These are phyloP conservation scores for Poeciliopsis prolifica DNA, from an alignment of 2,113 vertebrate species.

Conservation along the genomic window DNA sequence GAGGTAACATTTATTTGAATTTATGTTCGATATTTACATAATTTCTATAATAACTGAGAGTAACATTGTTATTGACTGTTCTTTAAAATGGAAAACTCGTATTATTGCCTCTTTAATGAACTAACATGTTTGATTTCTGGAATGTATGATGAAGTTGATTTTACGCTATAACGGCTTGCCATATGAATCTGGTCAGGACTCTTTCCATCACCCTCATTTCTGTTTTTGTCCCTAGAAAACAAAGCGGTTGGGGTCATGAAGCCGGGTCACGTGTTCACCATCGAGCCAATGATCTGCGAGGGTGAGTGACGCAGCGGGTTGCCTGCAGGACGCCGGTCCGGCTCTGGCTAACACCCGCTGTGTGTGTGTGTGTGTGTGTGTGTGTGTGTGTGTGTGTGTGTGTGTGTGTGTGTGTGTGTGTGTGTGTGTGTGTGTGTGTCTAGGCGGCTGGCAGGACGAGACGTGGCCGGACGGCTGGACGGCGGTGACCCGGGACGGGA, in stretches of 20 bases:
- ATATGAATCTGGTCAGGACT: too few species aligned
- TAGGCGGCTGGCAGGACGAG: slow-evolving; percentile 98
- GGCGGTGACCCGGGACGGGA: slow-evolving; percentile 93
- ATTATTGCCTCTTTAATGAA: too few species aligned
- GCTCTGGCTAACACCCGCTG: slow-evolving; percentile 1
- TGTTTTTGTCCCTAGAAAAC: slow-evolving; percentile 84
- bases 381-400: slow-evolving; percentile 2
- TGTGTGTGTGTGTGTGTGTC: slow-evolving; percentile 4
- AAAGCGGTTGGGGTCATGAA: slow-evolving; percentile 99
- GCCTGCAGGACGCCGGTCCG: background rate
- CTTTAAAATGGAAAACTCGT: too few species aligned
- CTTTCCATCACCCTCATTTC: background rate
- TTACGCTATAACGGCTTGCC: too few species aligned
- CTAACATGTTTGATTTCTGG: too few species aligned
- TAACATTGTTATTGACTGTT: too few species aligned
- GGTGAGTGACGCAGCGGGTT: slow-evolving; percentile 78
- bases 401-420: background rate
- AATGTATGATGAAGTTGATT: too few species aligned
- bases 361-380: slow-evolving; percentile 6
- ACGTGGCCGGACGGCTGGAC: slow-evolving; percentile 99
- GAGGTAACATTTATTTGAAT: too few species aligned
- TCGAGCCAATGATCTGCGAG: slow-evolving; percentile 99
- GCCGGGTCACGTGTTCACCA: slow-evolving; percentile 97
- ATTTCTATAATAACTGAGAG: too few species aligned
- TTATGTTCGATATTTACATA: too few species aligned